Percentiles rank a stretch among this genome's conserved stretches.
Conservation (phyloP, 2,113 vertebrate genomes). For the Zapornia atra region DNA sequence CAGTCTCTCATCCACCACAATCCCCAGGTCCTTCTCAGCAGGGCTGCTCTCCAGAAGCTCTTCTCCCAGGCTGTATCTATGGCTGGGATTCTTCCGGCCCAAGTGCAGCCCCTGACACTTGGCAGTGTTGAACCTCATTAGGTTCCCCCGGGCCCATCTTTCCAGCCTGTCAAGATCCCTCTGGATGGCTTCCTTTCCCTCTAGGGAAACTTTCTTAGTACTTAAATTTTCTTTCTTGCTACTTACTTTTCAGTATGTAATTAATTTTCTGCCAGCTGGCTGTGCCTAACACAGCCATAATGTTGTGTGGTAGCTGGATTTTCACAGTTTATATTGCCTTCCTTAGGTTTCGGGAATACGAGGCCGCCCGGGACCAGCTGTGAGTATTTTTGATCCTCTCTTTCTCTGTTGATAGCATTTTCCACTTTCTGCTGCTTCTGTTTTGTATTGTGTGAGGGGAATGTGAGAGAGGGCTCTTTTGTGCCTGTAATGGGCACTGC, state of each 20-base stretch:
- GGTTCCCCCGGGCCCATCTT: no score
- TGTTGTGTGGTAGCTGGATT: not conserved
- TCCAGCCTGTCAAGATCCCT: no score
- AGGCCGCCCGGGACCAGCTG: constrained; percentile 88
- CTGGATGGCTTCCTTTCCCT: no score
- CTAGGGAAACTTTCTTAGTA: not conserved
- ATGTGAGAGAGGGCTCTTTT: not conserved
- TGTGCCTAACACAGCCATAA: not conserved
- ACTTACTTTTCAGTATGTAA: not conserved
- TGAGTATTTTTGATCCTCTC: constrained; percentile 72
- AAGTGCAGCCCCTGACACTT: no score
- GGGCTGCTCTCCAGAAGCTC: no score
- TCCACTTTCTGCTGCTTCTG: not conserved
- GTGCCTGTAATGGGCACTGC: fast-evolving
- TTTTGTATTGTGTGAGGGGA: not conserved
- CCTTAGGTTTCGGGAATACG: constrained; percentile 88
- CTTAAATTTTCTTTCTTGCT: not conserved
- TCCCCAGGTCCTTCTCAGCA: no score
- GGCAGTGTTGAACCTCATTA: no score
- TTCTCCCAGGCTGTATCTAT: no score
- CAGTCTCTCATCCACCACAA: no score
- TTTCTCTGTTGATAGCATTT: not conserved
- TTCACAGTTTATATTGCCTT: not conserved
- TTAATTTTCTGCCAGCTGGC: not conserved
- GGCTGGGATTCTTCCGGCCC: no score